Evolutionary conservation across 2,113 vertebrate species (phyloP), one percentile per base, ranked within the genome.

Genomic region (Gadus macrocephalus): DNA sequence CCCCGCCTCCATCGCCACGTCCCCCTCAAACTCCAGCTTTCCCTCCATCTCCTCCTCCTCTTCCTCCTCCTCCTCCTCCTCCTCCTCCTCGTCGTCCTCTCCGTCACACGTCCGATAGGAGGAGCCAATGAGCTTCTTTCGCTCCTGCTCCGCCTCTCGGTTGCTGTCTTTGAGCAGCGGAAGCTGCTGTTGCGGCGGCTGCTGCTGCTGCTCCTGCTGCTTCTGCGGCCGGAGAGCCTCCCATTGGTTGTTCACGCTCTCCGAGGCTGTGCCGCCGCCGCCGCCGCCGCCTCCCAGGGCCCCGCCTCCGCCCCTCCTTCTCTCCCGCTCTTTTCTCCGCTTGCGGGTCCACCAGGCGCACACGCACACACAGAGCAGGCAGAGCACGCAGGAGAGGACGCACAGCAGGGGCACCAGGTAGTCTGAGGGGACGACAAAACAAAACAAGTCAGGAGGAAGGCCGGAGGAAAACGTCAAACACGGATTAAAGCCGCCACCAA

Each of bases 271-370:
- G 0, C 92, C 83, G 17, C n/a, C 56, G 15, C 92, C 83, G 17
- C n/a, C 56, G 15, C n/a, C 56, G 8, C 22, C 59, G 59, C 17
- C 7, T 19, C n/a, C 59, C 59, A 22, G 42, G 2, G 0, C 94
- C 56, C 97, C 42, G 8, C 42, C 59, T 8, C 90, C 87, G 28
- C 84, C 91, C 0, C 69, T 6, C 67, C 89, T 88, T 89, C 96
- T 91, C 87, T 99, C 95, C 0, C 96, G 89, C 80, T 94, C 96
- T 97, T 99, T 99, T 94, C 96, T 95, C 56, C 97, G 92, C 70
- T 98, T 98, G 67, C 96, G 93, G 0, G 93, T 98, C 96, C 96
- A 98, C 97, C 96, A 98, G 63, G 96, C 92, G 0, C 95, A 98
- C 35, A 98, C 87, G 17, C 91, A 93, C 76, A 95, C 91, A 17